These are phyloP conservation scores for Sarcophilus harrisii DNA, from an alignment of 2,797 vertebrate species.

Conservation along the genomic window DNA sequence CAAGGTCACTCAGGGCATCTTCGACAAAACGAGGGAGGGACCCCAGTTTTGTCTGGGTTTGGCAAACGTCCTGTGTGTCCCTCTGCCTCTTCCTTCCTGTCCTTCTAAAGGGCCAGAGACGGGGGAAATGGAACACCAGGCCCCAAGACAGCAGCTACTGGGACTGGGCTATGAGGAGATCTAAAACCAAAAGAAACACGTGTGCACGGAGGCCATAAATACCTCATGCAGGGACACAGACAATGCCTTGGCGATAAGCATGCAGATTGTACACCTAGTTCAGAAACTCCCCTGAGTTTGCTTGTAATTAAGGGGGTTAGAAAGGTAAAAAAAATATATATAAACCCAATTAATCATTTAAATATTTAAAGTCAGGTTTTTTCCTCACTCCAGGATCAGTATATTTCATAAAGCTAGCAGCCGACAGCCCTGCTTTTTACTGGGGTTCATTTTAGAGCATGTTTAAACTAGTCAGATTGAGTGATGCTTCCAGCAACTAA, in stretches of 20 bases:
- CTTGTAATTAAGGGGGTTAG: slow-evolving; percentile 84
- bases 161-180: slow-evolving; percentile 56
- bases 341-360: slow-evolving; percentile 86
- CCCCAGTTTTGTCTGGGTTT: slow-evolving; percentile 14
- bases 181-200: slow-evolving; percentile 60
- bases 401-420: slow-evolving; percentile 84
- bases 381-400: slow-evolving; percentile 83
- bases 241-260: slow-evolving; percentile 70
- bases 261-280: slow-evolving; percentile 80
- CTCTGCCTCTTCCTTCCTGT: slow-evolving; percentile 28
- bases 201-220: slow-evolving; percentile 66
- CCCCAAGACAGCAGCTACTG: slow-evolving; percentile 34
- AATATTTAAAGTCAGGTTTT: slow-evolving; percentile 87
- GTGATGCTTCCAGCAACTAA: slow-evolving; percentile 91
- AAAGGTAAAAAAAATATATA: slow-evolving; percentile 83
- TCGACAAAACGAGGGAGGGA: background rate
- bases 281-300: slow-evolving; percentile 85
- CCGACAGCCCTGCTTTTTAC: slow-evolving; percentile 82
- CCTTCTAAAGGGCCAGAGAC: slow-evolving; percentile 53
- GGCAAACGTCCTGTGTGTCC: slow-evolving; percentile 7
- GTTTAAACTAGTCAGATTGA: slow-evolving; percentile 91
- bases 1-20: background rate
- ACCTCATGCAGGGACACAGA: slow-evolving; percentile 57
- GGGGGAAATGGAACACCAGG: slow-evolving; percentile 55
- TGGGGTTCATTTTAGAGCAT: slow-evolving; percentile 88